phyloP scores from a whole-genome alignment of 2,797 vertebrate genomes.

The Oophaga sylvatica region DNA sequence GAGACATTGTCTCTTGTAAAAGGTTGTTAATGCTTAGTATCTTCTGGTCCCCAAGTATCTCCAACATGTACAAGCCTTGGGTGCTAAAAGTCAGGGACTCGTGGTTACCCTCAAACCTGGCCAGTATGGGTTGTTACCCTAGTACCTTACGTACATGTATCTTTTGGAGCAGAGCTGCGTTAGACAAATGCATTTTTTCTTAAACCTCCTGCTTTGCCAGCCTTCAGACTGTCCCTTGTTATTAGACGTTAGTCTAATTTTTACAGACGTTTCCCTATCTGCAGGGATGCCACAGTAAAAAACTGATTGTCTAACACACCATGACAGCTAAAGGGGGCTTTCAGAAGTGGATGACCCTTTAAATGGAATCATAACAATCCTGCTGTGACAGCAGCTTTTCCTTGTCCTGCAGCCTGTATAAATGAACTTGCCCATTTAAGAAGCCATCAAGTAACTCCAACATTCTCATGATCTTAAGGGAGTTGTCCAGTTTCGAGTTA shows the following conservation, averaged over 20 bases:
- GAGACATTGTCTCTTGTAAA: no score
- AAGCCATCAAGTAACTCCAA: background rate
- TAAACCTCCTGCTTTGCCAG: background rate
- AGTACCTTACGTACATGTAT: no score
- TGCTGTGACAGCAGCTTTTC: background rate
- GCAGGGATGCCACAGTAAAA: background rate
- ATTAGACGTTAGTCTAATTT: background rate
- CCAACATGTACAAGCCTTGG: no score
- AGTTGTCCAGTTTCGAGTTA: no score
- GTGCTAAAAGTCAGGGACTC: no score
- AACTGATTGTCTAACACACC: background rate
- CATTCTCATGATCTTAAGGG: background rate
- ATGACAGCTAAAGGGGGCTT: background rate
- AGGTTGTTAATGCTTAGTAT: no score
- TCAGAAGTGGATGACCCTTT: background rate
- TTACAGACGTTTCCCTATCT: background rate
- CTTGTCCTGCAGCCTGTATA: background rate
- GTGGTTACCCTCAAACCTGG: no score
- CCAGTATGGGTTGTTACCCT: no score
- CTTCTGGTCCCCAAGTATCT: no score
- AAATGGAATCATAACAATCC: background rate
- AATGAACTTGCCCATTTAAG: background rate
- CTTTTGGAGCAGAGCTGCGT: no score
- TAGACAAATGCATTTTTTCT: background rate
- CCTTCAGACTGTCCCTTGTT: background rate